phyloP scores from a whole-genome alignment of 2,113 vertebrate genomes.

The Coracopsis vasa region DNA sequence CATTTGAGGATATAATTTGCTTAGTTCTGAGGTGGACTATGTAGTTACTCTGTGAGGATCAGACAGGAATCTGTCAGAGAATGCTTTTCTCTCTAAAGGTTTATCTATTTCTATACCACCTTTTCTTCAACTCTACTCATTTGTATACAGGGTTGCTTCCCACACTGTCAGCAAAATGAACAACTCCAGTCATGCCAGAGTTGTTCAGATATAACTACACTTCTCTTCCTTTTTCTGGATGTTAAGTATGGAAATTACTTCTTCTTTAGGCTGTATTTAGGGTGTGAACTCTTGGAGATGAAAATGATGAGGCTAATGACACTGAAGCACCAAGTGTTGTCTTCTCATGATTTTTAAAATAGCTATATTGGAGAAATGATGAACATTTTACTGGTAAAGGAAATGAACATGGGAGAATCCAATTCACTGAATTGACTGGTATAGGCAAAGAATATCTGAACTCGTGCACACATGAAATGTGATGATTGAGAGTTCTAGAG shows the following conservation, averaged over 20 bases:
- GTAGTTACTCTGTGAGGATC: not conserved
- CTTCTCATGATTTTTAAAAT: not conserved
- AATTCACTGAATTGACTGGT: not conserved
- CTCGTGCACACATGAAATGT: not conserved
- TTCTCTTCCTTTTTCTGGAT: not conserved
- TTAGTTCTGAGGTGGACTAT: not conserved
- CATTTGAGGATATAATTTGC: not conserved
- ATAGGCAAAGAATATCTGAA: not conserved
- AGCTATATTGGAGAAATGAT: not conserved
- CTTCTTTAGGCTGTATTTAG: not conserved
- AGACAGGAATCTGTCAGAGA: not conserved
- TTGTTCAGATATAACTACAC: not conserved
- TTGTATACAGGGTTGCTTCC: not conserved
- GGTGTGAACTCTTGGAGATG: not conserved
- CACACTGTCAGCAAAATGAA: not conserved
- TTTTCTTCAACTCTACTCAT: fast-evolving
- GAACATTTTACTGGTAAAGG: not conserved
- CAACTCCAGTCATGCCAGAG: not conserved
- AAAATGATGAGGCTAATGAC: not conserved
- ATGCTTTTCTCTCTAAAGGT: not conserved
- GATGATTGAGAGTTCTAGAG: not conserved
- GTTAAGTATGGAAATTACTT: not conserved
- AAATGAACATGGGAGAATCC: not conserved
- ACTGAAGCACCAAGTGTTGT: not conserved
- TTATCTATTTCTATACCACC: not conserved